A percentile compares a stretch with the other conserved stretches of the same genome.
Evolutionary conservation across 2,113 vertebrate species (phyloP).

Genomic region (Empidonax alnorum): DNA sequence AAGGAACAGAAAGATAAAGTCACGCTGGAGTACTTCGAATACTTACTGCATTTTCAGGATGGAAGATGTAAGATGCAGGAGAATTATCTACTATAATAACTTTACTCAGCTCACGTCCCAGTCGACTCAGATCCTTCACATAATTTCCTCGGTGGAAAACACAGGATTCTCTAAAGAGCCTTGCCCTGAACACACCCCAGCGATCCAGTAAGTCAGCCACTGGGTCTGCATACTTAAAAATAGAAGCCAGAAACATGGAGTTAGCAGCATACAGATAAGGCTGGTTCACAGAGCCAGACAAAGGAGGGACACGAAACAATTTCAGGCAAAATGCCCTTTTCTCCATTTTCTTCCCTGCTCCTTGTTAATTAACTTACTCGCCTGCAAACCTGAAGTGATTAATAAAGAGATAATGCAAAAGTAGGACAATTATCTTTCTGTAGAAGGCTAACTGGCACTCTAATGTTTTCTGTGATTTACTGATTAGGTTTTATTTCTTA

Average conservation of each 20-base stretch:
- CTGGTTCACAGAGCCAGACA: background rate
- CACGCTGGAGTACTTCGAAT: fast-evolving
- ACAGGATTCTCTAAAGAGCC: constrained; percentile 97
- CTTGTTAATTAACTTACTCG: background rate
- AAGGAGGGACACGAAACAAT: background rate
- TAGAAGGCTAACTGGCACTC: background rate
- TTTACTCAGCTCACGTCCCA: constrained; percentile 93
- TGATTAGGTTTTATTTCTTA: background rate
- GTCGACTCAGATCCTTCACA: constrained; percentile 96
- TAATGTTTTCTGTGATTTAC: background rate
- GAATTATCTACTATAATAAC: constrained; percentile 98
- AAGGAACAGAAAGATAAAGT: background rate
- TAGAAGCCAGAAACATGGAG: background rate
- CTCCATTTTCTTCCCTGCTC: background rate
- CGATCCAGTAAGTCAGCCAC: constrained; percentile 95
- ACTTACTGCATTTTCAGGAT: constrained; percentile 97
- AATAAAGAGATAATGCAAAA: background rate
- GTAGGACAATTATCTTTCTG: background rate
- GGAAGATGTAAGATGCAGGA: constrained; percentile 97
- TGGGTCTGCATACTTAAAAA: constrained; percentile 92
- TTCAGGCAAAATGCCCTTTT: background rate
- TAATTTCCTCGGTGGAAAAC: constrained; percentile 98
- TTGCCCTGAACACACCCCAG: constrained; percentile 93
- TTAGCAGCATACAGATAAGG: background rate
- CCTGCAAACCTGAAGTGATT: constrained; percentile 8